Conservation (phyloP, 2,888 invertebrate genomes). For the Caenorhabditis panamensis region DNA sequence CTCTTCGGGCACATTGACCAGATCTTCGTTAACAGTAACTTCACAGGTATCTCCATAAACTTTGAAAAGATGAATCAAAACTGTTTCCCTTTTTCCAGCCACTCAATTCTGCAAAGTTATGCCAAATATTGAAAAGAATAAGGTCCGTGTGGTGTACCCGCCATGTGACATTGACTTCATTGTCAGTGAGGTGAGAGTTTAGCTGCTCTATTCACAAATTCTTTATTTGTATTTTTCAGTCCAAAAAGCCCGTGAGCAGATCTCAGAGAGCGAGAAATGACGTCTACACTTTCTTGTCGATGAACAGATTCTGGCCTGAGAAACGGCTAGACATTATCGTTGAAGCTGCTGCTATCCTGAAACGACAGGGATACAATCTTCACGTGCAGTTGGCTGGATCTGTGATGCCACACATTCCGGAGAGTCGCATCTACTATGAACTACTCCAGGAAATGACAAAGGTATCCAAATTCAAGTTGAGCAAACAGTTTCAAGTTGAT, state of each 20-base stretch:
- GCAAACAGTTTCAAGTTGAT: not conserved
- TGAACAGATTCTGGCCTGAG: constrained; percentile 81
- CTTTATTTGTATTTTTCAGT: constrained; percentile 54
- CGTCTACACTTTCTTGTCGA: constrained; percentile 78
- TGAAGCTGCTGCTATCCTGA: constrained; percentile 79
- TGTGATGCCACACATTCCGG: constrained; percentile 83
- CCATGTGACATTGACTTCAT: constrained; percentile 80
- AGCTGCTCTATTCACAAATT: no score
- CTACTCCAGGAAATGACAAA: constrained; percentile 81
- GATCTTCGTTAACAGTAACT: constrained; percentile 83
- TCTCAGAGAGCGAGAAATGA: constrained; percentile 70
- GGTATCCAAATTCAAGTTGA: constrained; percentile 23
- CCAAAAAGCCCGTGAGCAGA: constrained; percentile 68
- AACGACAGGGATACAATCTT: constrained; percentile 69
- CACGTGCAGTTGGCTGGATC: constrained; percentile 81
- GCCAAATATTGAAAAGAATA: constrained; percentile 75
- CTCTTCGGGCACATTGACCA: constrained; percentile 83
- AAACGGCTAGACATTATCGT: constrained; percentile 80
- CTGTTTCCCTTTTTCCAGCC: constrained; percentile 60
- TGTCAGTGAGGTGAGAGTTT: constrained; percentile 57
- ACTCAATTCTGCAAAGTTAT: constrained; percentile 75
- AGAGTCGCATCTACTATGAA: constrained; percentile 82
- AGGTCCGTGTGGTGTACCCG: constrained; percentile 79
- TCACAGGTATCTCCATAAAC: constrained; percentile 83
- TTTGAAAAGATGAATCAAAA: no score